Conservation (phyloP, 2,113 vertebrate genomes). For the Carassius gibelio region DNA sequence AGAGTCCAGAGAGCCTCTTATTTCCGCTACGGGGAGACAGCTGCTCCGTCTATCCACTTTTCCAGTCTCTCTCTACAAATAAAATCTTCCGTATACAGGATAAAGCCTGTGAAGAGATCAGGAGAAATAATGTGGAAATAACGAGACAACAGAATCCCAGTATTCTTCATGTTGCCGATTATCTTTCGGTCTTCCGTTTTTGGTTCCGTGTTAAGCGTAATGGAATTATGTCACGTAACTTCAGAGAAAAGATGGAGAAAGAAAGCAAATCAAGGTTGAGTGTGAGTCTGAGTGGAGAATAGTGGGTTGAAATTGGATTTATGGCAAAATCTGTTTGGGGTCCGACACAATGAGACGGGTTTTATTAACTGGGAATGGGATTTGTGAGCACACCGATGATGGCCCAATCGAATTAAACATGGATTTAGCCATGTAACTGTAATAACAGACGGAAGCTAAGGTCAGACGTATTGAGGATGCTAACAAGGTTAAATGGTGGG, state of each 20-base stretch:
- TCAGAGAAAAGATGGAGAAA: slow-evolving; percentile 31
- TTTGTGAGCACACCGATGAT: too few relatives aligned
- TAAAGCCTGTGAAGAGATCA: slow-evolving; percentile 16
- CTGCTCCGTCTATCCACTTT: slow-evolving; percentile 22
- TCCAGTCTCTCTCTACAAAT: not conserved
- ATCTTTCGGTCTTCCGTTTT: not conserved
- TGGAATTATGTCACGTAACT: slow-evolving; percentile 37
- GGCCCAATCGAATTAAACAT: too few relatives aligned
- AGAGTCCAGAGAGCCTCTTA: slow-evolving; percentile 4
- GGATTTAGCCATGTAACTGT: too few relatives aligned
- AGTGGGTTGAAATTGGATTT: too few relatives aligned
- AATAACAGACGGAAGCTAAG: too few relatives aligned
- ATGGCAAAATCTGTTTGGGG: too few relatives aligned
- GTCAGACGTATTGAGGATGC: too few relatives aligned
- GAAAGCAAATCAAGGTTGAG: too few relatives aligned
- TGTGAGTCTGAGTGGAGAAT: too few relatives aligned
- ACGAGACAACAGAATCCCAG: not conserved
- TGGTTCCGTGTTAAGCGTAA: slow-evolving; percentile 6
- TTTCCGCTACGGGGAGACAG: not conserved
- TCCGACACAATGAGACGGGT: too few relatives aligned
- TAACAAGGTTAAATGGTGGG: too few relatives aligned
- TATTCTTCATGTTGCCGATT: not conserved
- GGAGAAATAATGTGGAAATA: slow-evolving; percentile 27
- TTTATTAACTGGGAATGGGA: too few relatives aligned
- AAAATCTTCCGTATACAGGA: not conserved